Conservation (phyloP, 92 coral and sea anemone genomes). For the Blastomussa wellsi region DNA sequence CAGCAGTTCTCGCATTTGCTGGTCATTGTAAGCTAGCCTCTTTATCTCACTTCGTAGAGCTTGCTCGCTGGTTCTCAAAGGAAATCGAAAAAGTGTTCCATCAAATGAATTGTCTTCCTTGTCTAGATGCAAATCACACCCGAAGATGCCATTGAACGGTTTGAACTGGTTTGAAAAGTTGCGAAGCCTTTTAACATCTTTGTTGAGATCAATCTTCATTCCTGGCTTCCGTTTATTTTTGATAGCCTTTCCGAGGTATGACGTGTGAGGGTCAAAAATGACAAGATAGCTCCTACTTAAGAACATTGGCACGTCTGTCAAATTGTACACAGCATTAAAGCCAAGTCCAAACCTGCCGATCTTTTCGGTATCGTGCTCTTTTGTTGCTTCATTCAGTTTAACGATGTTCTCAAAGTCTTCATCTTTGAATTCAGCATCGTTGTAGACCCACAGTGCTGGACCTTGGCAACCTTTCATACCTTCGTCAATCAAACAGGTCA, state of each 20-base stretch:
- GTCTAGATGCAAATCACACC: slow-evolving; percentile 58
- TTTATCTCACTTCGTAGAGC: slow-evolving; percentile 77
- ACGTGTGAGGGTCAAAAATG: slow-evolving; percentile 83
- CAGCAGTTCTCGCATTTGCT: slow-evolving; percentile 64
- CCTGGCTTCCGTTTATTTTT: slow-evolving; percentile 73
- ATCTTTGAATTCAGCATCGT: slow-evolving; percentile 80
- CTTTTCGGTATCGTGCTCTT: slow-evolving; percentile 74
- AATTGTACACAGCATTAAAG: slow-evolving; percentile 88
- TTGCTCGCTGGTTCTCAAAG: slow-evolving; percentile 61
- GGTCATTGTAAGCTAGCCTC: slow-evolving; percentile 56
- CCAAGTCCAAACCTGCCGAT: slow-evolving; percentile 95
- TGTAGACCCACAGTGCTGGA: slow-evolving; percentile 94
- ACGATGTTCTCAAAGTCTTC: slow-evolving; percentile 89
- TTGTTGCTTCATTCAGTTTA: slow-evolving; percentile 87
- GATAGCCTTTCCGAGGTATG: slow-evolving; percentile 75
- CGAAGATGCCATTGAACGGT: slow-evolving; percentile 75
- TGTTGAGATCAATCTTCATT: slow-evolving; percentile 63
- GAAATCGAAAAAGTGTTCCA: slow-evolving; percentile 83
- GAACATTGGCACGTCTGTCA: slow-evolving; percentile 92
- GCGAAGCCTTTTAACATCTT: slow-evolving; percentile 41
- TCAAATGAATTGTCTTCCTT: slow-evolving; percentile 39
- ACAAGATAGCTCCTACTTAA: slow-evolving; percentile 65
- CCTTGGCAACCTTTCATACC: slow-evolving; percentile 88
- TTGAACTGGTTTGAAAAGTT: slow-evolving; percentile 71
- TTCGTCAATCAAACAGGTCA: slow-evolving; percentile 67